Base-by-base conservation (phyloP, 30 jellyfish, hydroid and myxozoan genomes). In the Haliclystus octoradiatus region DNA sequence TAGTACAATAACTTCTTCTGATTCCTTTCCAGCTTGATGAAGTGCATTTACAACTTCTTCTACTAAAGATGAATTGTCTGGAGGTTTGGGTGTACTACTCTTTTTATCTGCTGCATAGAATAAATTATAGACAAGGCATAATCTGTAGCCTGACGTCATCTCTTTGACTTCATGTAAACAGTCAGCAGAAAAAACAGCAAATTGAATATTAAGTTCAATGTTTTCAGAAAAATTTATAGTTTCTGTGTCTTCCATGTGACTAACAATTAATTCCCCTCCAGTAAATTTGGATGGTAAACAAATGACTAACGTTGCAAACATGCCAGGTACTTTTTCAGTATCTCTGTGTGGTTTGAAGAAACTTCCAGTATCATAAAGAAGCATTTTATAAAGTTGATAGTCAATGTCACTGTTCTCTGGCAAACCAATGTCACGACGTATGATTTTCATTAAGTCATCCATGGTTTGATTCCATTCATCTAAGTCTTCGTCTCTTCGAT, bases 121-220 rank as follows among this genome's bases (percentile, higher is more conserved):
- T n/a, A 70, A 33, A 51, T 70, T 70, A 61, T 70, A 70, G 29
- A 31, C 75, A 24, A 70, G 75, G 24, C 33, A 28, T 13, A 64
- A 50, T 2, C 81, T 52, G 25, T 70, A 50, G 62, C 81, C 81
- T 1, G 33, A 33, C 7, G 24, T 26, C 2, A 70, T 62, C 15
- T n/a, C 34, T 22, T 50, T 66, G 1, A 50, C 72, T 70, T 70
- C 75, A 27, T 70, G 81, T 49, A n/a, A 9, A 27, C 46, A 64
- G 34, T 70, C 81, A 1, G 81, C 46, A 66, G 2, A 70, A 50
- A 49, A 73, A 23, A 73, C 81, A 70, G 81, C 81, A 51, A n/a
- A 70, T 5, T 50, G 49, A 25, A 52, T 13, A 2, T 50, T 23
- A 26, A 3, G n/a, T 49, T 66, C 25, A n/a, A n/a, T n/a, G 3